A percentile compares a stretch with the other conserved stretches of the same genome.
Conservation (phyloP, 2,113 vertebrate species). For the Lagopus leucura region DNA sequence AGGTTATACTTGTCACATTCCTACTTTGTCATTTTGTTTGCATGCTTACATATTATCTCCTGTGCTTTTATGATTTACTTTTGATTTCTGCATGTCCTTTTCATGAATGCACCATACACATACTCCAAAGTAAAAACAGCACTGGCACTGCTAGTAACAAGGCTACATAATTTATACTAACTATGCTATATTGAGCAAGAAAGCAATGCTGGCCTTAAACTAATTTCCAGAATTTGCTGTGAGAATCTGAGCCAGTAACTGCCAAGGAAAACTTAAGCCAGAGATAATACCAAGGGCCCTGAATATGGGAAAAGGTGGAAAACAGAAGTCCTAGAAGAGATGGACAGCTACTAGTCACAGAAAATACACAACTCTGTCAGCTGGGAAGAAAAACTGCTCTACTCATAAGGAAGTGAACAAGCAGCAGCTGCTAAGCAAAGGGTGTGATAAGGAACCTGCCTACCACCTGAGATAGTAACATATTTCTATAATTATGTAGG, state of each 20-base stretch:
- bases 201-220: background rate
- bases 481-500: background rate
- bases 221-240: background rate
- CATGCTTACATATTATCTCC: background rate
- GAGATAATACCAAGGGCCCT: background rate
- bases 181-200: background rate
- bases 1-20: background rate
- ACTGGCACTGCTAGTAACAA: background rate
- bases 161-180: background rate
- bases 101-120: background rate
- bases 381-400: background rate
- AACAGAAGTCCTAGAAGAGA: background rate
- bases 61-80: background rate
- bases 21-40: background rate
- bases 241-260: no score
- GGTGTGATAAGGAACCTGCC: background rate
- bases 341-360: background rate
- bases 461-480: background rate
- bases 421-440: background rate
- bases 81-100: background rate
- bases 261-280: background rate
- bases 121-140: background rate
- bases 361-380: background rate
- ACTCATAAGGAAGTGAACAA: background rate
- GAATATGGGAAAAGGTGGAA: background rate